A percentile compares a stretch with the other conserved stretches of the same genome.
phyloP scores from a whole-genome alignment of 2,113 vertebrate genomes.

The Nothoprocta pentlandii region DNA sequence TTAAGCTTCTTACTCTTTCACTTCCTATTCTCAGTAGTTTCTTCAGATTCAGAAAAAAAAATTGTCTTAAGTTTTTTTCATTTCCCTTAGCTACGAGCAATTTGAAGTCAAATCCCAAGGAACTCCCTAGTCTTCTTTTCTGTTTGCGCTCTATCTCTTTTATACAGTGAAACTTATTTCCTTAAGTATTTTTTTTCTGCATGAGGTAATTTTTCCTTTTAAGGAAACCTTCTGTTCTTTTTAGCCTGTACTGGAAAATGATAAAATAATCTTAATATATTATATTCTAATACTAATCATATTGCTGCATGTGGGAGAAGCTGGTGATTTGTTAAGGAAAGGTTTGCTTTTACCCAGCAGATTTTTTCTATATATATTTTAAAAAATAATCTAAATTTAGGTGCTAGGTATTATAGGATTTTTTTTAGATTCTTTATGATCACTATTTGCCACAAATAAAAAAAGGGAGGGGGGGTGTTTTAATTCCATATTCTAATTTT shows the following conservation, averaged over 20 bases:
- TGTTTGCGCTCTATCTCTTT: background rate
- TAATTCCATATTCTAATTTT: background rate
- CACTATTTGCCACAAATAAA: background rate
- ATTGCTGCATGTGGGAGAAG: background rate
- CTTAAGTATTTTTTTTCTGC: background rate
- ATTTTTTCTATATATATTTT: background rate
- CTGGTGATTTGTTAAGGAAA: background rate
- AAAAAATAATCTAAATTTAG: background rate
- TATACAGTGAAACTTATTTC: background rate
- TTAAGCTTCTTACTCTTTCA: background rate
- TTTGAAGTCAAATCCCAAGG: background rate
- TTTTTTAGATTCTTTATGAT: background rate
- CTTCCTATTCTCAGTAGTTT: background rate
- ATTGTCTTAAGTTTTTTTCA: background rate
- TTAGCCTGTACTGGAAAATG: background rate
- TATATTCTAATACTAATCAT: background rate
- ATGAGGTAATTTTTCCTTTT: background rate
- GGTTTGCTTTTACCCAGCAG: background rate
- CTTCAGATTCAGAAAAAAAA: background rate
- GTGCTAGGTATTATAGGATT: background rate
- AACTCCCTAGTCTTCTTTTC: background rate
- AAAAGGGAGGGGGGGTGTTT: background rate
- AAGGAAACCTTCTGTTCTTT: background rate
- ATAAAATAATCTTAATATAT: background rate
- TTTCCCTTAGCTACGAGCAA: slow-evolving; percentile 4